Conservation (phyloP, 2,797 vertebrate species). For the Macroramphosus scolopax region DNA sequence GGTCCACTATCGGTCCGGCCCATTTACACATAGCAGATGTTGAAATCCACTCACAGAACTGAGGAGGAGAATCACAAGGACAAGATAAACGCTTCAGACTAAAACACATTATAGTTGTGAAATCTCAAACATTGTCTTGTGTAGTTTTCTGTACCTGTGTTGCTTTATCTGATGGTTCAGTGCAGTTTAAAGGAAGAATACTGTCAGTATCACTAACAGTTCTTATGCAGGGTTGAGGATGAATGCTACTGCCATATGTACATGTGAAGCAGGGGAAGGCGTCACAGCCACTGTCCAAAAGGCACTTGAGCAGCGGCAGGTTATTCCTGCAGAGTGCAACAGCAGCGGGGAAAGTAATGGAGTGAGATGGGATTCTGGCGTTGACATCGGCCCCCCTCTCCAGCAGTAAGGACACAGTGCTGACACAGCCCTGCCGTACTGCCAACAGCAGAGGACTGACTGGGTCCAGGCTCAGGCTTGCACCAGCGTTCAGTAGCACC, state of each 20-base stretch:
- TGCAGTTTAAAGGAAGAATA: conserved; percentile 50
- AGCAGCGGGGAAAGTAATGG: conserved; percentile 86
- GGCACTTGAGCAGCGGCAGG: conserved; percentile 84
- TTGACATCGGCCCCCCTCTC: conserved; percentile 87
- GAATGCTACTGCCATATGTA: conserved; percentile 76
- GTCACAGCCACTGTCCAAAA: conserved; percentile 88
- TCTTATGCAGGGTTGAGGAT: conserved; percentile 66
- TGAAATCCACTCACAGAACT: conserved; percentile 96
- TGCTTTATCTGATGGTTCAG: conserved; percentile 30
- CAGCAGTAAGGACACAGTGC: conserved; percentile 83
- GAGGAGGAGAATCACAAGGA: conserved; percentile 22
- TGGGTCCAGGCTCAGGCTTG: conserved; percentile 84
- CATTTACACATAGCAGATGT: conserved; percentile 79
- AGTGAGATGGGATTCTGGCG: conserved; percentile 79
- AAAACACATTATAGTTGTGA: no score
- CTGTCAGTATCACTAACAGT: conserved; percentile 18
- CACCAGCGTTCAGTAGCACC: conserved; percentile 86
- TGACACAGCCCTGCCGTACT: conserved; percentile 81
- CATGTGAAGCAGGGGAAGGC: conserved; percentile 87
- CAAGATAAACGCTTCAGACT: not conserved
- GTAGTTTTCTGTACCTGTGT: conserved; percentile 76
- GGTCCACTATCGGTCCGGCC: conserved; percentile 86
- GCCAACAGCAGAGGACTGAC: conserved; percentile 89
- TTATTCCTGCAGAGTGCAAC: conserved; percentile 87
- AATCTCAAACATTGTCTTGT: not conserved